Evolutionary conservation across 2,888 invertebrate species (phyloP).

Genomic region (Abrostola triplasia): DNA sequence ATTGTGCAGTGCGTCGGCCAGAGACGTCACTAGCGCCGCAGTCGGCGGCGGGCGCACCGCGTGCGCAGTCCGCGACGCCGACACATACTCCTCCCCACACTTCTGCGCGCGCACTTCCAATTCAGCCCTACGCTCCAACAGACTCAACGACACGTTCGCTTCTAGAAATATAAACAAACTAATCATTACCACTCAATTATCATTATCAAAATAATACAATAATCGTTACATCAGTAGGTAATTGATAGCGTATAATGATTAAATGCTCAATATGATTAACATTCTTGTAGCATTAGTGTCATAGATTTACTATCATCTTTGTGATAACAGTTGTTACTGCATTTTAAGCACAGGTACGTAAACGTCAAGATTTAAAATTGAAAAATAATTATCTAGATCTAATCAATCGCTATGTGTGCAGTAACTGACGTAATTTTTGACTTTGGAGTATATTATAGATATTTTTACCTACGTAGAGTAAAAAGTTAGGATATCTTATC

Average conservation of each 20-base stretch:
- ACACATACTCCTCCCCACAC: conserved; percentile 66
- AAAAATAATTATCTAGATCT: conserved; percentile 4
- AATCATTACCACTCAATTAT: conserved; percentile 6
- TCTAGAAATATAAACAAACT: conserved; percentile 64
- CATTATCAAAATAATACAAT: conserved; percentile 12
- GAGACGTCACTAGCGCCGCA: conserved; percentile 66
- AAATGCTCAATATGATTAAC: conserved; percentile 33
- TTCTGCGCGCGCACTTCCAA: conserved; percentile 80
- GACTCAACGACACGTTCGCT: conserved; percentile 75
- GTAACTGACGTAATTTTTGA: neutral
- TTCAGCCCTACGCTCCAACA: conserved; percentile 77
- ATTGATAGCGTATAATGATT: conserved; percentile 24
- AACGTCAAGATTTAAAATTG: neutral
- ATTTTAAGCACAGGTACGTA: neutral
- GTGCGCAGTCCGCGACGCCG: conserved; percentile 51
- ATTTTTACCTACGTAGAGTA: too few species aligned
- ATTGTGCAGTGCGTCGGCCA: conserved; percentile 76
- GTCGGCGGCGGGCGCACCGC: conserved; percentile 70
- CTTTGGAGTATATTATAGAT: neutral
- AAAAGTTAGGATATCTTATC: conserved; percentile 24
- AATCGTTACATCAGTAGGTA: conserved; percentile 18
- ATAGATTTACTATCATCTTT: conserved; percentile 15
- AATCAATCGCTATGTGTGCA: conserved; percentile 1
- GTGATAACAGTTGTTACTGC: conserved; percentile 21
- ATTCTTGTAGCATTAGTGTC: conserved; percentile 32